Base-by-base conservation (phyloP, 2,888 invertebrate genomes). In the Strigamia transsilvanica region DNA sequence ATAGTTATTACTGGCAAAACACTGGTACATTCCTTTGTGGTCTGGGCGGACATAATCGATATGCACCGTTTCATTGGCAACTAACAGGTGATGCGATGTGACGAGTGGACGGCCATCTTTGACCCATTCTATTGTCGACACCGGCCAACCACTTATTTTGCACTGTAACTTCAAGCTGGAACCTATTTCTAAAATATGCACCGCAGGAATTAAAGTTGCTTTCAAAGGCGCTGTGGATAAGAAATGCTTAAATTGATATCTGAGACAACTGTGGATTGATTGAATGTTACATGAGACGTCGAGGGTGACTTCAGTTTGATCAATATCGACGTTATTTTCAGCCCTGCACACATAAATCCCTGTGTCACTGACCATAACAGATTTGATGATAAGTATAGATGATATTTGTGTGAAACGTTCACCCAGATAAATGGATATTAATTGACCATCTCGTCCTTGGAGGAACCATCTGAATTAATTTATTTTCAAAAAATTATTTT, bases 11-110 rank as follows among this genome's bases (percentile, higher is more conserved):
- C 15, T 23, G 21, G 80, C 80, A 80, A 80, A 80, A 42, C 80
- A 80, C 21, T 80, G 80, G 42, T 80, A 80, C 41, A 80, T 38
- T 41, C 80, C 80, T n/a, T 80, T 80, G 12, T 80, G 80, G n/a
- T 80, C 80, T 38, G 80, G 80, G 27, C 42, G 38, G 21, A 38
- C 42, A 10, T 80, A 41, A 21, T 80, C 80, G 42, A 80, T 80
- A 41, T 80, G 80, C 38, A 80, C 23, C 41, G 42, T 42, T 2
- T 80, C 80, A 42, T 80, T 80, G 21, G 27, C 80, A 38, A 80
- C 80, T 9, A 80, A 21, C 13, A 80, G 12, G 32, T 77, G 78
- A 38, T n/a, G 32, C 15, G 32, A 32, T 4, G 78, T 27, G 32
- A 38, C 38, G 15, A 77, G 78, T 32, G 78, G 12, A 13, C 78